phyloP scores from a whole-genome alignment of 2,113 vertebrate genomes.

The Sphaerodactylus townsendi region DNA sequence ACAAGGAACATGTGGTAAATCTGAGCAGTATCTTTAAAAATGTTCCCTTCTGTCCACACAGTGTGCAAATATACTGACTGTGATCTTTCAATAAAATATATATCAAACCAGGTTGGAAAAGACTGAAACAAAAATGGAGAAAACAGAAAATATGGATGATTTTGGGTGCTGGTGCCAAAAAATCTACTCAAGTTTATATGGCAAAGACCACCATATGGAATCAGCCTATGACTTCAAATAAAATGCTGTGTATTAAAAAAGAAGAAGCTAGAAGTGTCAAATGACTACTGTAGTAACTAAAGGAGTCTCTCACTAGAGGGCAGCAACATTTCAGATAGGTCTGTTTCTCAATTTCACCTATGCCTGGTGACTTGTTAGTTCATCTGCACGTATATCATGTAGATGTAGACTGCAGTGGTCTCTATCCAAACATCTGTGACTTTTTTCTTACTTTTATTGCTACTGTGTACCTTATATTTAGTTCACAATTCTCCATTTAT shows the following conservation, averaged over 20 bases:
- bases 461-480: not conserved
- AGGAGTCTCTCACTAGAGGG: not conserved
- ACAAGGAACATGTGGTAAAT: too few relatives aligned
- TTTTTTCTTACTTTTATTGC: not conserved
- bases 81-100: too few relatives aligned
- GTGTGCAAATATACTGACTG: too few relatives aligned
- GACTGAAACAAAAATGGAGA: too few relatives aligned
- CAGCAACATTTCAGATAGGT: not conserved
- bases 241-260: not conserved
- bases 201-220: not conserved
- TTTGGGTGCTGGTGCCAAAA: too few relatives aligned
- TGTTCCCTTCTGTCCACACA: too few relatives aligned
- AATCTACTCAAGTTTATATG: too few relatives aligned
- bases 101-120: too few relatives aligned
- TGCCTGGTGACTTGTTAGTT: not conserved
- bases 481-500: not conserved
- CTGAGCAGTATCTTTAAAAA: too few relatives aligned
- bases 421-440: not conserved
- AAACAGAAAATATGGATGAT: too few relatives aligned
- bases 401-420: not conserved
- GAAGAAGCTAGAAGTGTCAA: not conserved
- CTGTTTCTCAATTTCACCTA: constrained; percentile 15
- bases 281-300: not conserved
- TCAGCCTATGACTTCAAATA: not conserved
- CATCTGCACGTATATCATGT: not conserved